Conservation (phyloP, 2,797 vertebrate species). For the Spatula versicolor region DNA sequence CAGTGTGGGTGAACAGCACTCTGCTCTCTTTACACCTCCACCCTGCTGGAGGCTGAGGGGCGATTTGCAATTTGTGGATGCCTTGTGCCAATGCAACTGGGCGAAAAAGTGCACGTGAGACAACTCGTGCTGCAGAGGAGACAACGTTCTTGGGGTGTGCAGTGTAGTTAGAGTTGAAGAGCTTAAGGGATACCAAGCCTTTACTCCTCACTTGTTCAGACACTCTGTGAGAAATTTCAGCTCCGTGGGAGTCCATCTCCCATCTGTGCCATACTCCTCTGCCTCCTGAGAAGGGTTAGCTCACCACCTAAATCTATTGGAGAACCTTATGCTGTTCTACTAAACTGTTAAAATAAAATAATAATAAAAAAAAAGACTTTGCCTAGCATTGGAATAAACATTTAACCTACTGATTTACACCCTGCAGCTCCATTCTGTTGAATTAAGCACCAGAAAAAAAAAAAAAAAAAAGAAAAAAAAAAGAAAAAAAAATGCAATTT, state of each 20-base stretch:
- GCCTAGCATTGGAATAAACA: background rate
- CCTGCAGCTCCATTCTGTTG: background rate
- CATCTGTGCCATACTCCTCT: background rate
- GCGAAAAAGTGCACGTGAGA: background rate
- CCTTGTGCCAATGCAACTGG: background rate
- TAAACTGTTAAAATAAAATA: background rate
- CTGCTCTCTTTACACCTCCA: background rate
- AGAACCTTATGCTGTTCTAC: background rate
- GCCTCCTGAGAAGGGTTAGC: background rate
- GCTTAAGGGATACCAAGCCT: background rate
- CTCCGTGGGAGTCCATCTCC: background rate
- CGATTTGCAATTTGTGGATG: background rate
- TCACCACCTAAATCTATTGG: background rate
- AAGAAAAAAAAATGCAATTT: background rate
- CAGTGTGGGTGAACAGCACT: background rate
- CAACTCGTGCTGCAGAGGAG: background rate
- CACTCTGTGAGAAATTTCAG: background rate
- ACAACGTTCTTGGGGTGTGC: background rate
- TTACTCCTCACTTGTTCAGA: background rate
- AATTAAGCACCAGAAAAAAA: background rate
- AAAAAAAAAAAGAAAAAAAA: background rate
- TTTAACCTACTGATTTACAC: background rate
- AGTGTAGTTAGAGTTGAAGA: background rate
- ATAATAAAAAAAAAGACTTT: background rate
- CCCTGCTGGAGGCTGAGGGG: background rate